These are phyloP conservation scores for Dryobates pubescens DNA, from an alignment of 2,797 vertebrate genomes.

Conservation along the genomic window DNA sequence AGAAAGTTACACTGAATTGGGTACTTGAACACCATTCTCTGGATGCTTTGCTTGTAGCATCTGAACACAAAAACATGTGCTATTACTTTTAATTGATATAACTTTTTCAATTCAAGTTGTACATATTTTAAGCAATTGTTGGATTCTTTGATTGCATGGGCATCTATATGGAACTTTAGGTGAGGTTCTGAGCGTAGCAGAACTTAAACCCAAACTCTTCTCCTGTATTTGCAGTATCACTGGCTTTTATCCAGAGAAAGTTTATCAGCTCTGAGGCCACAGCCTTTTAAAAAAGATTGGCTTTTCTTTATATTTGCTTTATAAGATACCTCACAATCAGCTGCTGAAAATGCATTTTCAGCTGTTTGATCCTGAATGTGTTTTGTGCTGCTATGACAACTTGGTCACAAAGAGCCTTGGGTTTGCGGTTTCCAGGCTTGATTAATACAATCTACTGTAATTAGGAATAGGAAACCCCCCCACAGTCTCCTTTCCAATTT, in stretches of 20 bases:
- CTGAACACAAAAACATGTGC: slow-evolving; percentile 31
- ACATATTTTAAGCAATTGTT: slow-evolving; percentile 57
- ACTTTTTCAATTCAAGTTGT: slow-evolving; percentile 40
- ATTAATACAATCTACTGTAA: slow-evolving; percentile 25
- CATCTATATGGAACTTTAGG: background rate
- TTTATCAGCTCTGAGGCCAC: background rate
- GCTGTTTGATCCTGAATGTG: background rate
- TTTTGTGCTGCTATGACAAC: background rate
- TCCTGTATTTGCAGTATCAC: background rate
- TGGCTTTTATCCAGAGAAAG: background rate
- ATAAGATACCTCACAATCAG: background rate
- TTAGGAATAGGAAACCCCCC: background rate
- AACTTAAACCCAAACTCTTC: background rate
- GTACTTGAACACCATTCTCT: background rate
- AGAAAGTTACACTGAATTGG: background rate
- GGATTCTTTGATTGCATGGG: background rate
- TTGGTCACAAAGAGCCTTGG: background rate
- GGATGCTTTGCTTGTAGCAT: background rate
- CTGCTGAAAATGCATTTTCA: background rate
- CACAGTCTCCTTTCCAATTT: background rate
- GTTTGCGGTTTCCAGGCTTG: slow-evolving; percentile 30
- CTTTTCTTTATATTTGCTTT: background rate
- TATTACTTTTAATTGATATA: slow-evolving; percentile 66
- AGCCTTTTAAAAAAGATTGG: background rate
- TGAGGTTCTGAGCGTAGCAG: background rate